phyloP scores from a whole-genome alignment of 2,113 vertebrate genomes.

The Cyprinus carpio region DNA sequence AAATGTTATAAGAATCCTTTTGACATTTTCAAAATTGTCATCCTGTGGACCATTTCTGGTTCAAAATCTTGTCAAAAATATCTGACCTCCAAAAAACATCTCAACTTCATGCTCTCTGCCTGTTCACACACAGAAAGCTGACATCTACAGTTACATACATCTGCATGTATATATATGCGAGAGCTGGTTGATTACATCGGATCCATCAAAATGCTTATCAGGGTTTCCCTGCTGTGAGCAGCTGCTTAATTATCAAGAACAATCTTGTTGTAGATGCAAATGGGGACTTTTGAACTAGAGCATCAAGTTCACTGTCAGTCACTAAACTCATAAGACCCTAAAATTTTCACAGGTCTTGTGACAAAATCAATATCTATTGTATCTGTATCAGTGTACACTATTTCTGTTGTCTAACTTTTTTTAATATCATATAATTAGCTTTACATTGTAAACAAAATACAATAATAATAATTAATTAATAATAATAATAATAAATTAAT shows the following conservation, averaged over 20 bases:
- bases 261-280: slow-evolving; percentile 76
- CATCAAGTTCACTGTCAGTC: slow-evolving; percentile 73
- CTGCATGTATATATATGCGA: neutral
- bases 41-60: neutral
- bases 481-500: too few relatives aligned
- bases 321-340: slow-evolving; percentile 29
- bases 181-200: slow-evolving; percentile 68
- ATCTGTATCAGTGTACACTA: neutral
- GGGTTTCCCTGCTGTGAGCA: slow-evolving; percentile 71
- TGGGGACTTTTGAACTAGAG: slow-evolving; percentile 68
- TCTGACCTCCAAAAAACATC: neutral
- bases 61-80: neutral
- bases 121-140: neutral
- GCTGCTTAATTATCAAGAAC: slow-evolving; percentile 76
- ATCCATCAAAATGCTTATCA: slow-evolving; percentile 73
- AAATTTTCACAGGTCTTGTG: neutral
- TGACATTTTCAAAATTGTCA: neutral
- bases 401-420: neutral
- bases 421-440: too few relatives aligned
- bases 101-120: neutral
- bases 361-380: slow-evolving; percentile 11
- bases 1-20: neutral
- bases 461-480: too few relatives aligned
- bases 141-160: slow-evolving; percentile 5
- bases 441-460: too few relatives aligned